Percentiles rank a stretch among this genome's conserved stretches.
phyloP scores from a whole-genome alignment of 2,888 invertebrate genomes.

The Macaria liturata region DNA sequence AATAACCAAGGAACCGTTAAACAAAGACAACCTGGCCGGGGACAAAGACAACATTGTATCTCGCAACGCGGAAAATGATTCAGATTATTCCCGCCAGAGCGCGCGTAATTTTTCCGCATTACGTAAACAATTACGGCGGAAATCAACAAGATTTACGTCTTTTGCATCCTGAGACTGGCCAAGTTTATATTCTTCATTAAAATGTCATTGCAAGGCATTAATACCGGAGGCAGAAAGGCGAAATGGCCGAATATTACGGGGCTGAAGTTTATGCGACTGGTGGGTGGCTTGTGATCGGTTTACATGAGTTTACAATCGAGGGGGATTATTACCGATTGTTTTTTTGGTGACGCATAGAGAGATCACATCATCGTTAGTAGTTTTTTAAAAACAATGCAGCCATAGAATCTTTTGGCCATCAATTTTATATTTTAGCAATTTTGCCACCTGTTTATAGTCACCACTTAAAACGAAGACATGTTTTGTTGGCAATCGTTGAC shows the following conservation, averaged over 20 bases:
- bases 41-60: slow-evolving; percentile 6
- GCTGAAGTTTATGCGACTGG: slow-evolving; percentile 48
- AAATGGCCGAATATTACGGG: slow-evolving; percentile 48
- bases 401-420: too few relatives aligned
- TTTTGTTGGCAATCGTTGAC: too few relatives aligned
- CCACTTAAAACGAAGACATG: too few relatives aligned
- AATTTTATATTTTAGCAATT: too few relatives aligned
- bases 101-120: slow-evolving; percentile 23
- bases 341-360: too few relatives aligned
- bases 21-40: too few relatives aligned
- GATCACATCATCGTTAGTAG: too few relatives aligned
- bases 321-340: not conserved
- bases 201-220: slow-evolving; percentile 49
- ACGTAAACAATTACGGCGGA: slow-evolving; percentile 25
- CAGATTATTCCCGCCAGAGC: slow-evolving; percentile 12
- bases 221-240: slow-evolving; percentile 44
- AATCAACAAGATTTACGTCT: slow-evolving; percentile 33
- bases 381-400: too few relatives aligned
- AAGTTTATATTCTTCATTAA: slow-evolving; percentile 50
- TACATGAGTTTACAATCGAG: slow-evolving; percentile 24
- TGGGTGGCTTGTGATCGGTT: slow-evolving; percentile 40
- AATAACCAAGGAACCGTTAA: too few relatives aligned
- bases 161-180: slow-evolving; percentile 32
- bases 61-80: slow-evolving; percentile 17
- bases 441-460: too few relatives aligned